These are phyloP conservation scores for Macropus fuliginosus DNA, from an alignment of 2,797 vertebrate genomes.

Conservation along the genomic window DNA sequence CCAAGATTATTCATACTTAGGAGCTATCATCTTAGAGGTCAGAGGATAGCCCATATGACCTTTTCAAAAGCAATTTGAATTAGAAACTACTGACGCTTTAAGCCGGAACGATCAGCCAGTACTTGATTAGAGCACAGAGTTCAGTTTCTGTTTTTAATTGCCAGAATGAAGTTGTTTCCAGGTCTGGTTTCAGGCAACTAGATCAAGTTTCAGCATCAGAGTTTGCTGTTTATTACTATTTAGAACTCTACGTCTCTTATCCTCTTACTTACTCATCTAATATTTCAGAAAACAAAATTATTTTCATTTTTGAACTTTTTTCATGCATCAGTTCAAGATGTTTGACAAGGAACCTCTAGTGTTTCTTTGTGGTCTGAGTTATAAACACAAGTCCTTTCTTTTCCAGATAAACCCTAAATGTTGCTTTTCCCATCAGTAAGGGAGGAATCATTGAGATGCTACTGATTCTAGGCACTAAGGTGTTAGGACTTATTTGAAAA, in stretches of 20 bases:
- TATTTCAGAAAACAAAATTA: conserved; percentile 60
- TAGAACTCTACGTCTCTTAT: background rate
- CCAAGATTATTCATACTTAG: background rate
- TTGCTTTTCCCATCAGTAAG: background rate
- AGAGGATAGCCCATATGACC: background rate
- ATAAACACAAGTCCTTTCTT: background rate
- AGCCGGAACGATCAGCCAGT: conserved; percentile 10
- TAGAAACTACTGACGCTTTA: conserved; percentile 42
- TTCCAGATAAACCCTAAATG: background rate
- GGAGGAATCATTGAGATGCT: background rate
- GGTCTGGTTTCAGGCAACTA: conserved; percentile 21
- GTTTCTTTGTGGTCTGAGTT: background rate
- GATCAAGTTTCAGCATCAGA: conserved; percentile 59
- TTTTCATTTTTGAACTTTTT: conserved; percentile 54
- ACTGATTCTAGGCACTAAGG: background rate
- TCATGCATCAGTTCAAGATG: conserved; percentile 48
- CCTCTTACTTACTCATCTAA: conserved; percentile 32
- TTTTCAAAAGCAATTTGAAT: background rate
- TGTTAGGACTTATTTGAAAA: background rate
- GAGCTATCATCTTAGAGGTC: conserved; percentile 15
- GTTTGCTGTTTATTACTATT: conserved; percentile 47
- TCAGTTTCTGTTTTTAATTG: conserved; percentile 42
- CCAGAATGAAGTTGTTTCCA: conserved; percentile 37
- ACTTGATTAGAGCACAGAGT: background rate
- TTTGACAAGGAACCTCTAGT: conserved; percentile 6